These are phyloP conservation scores for Stegastes partitus DNA, from an alignment of 2,113 vertebrate species.

Conservation along the genomic window DNA sequence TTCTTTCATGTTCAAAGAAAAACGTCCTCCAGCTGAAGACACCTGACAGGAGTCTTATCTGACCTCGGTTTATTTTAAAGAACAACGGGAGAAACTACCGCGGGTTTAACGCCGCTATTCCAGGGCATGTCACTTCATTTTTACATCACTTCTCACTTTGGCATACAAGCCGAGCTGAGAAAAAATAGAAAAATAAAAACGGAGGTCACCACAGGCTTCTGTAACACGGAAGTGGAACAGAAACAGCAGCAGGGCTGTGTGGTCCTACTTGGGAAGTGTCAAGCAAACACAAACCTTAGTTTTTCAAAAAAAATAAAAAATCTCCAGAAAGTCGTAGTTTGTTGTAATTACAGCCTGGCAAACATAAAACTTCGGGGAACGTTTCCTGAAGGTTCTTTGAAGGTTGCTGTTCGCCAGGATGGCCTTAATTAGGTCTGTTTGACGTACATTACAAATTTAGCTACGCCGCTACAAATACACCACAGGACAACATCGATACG, in stretches of 20 bases:
- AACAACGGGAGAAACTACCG: background rate
- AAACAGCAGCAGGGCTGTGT: background rate
- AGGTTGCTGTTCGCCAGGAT: too few relatives aligned
- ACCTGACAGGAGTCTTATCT: background rate
- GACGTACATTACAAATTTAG: too few relatives aligned
- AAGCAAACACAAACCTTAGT: too few relatives aligned
- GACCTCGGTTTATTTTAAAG: conserved; percentile 18
- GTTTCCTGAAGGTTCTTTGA: too few relatives aligned
- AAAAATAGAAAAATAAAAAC: background rate
- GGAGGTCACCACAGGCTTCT: background rate
- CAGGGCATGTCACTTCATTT: conserved; percentile 59
- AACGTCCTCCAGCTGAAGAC: background rate
- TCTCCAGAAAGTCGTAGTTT: too few relatives aligned
- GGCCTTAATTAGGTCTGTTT: too few relatives aligned
- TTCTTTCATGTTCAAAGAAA: background rate
- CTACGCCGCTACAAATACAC: too few relatives aligned
- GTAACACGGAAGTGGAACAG: background rate
- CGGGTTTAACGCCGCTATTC: conserved; percentile 39
- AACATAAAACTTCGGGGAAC: too few relatives aligned
- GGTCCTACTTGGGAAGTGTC: too few relatives aligned
- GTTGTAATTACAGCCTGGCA: too few relatives aligned
- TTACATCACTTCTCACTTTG: conserved; percentile 48
- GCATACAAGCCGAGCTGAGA: conserved; percentile 3
- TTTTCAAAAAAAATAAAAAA: too few relatives aligned
- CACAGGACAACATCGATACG: too few relatives aligned